A percentile compares a stretch with the other conserved stretches of the same genome.
Conservation (phyloP, 2,113 vertebrate genomes). For the Leptobrachium ailaonicum region DNA sequence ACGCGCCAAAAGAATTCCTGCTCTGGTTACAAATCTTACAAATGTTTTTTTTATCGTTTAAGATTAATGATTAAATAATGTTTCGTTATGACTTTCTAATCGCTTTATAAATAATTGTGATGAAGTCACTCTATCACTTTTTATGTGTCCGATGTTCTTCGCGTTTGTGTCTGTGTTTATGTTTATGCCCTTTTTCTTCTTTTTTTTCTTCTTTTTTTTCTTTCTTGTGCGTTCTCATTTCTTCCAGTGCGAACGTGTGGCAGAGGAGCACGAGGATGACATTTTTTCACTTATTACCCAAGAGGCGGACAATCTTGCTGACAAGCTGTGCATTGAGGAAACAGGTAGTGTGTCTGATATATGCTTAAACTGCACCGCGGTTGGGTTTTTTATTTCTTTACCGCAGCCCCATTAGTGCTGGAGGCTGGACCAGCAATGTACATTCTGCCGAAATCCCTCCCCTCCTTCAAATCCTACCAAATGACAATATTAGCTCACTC, state of each 20-base stretch:
- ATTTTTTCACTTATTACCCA: conserved; percentile 77
- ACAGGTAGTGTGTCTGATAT: conserved; percentile 83
- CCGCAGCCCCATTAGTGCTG: background rate
- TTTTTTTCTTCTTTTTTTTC: too few species aligned
- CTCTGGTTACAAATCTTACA: too few species aligned
- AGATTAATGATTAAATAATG: too few species aligned
- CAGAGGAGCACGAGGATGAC: conserved; percentile 86
- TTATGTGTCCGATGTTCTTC: too few species aligned
- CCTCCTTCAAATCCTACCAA: background rate
- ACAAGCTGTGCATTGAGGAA: conserved; percentile 79
- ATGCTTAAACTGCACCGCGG: conserved; percentile 55
- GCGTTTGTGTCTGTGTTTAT: too few species aligned
- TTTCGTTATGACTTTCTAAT: too few species aligned
- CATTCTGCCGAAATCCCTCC: conserved; percentile 10
- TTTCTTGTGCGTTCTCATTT: background rate
- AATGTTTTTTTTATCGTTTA: too few species aligned
- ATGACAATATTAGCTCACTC: background rate
- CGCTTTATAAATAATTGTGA: too few species aligned
- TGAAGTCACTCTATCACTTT: too few species aligned
- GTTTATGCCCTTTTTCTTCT: background rate
- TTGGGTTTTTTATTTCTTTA: conserved; percentile 8
- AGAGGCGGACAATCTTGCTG: conserved; percentile 68
- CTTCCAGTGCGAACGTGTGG: conserved; percentile 75
- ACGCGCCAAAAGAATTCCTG: too few species aligned
- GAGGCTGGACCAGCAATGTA: conserved; percentile 12